These are phyloP conservation scores for Anticlea derivata DNA, from an alignment of 2,888 invertebrate genomes.

Conservation along the genomic window DNA sequence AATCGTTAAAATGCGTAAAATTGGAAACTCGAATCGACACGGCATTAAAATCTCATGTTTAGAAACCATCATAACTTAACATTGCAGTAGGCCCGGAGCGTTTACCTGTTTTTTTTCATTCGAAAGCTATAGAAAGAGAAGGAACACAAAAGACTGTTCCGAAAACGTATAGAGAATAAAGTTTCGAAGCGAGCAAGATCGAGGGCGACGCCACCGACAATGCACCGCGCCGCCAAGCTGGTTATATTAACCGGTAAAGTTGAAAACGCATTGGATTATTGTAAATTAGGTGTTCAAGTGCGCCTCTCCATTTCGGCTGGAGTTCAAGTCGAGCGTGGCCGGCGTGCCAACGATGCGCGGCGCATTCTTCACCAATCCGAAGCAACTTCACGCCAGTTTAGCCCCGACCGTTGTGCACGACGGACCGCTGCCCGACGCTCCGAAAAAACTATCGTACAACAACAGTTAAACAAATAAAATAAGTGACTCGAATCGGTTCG, in stretches of 20 bases:
- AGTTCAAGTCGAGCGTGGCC: constrained; percentile 67
- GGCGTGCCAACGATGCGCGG: constrained; percentile 81
- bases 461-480: constrained; percentile 70
- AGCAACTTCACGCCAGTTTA: constrained; percentile 79
- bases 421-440: constrained; percentile 63
- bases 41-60: constrained; percentile 52
- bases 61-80: constrained; percentile 46
- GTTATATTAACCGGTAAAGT: constrained; percentile 71
- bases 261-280: constrained; percentile 55
- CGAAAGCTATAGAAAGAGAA: constrained; percentile 67
- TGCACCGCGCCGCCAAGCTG: constrained; percentile 78
- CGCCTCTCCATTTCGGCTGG: constrained; percentile 65
- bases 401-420: constrained; percentile 61
- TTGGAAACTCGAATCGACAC: constrained; percentile 47
- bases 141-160: constrained; percentile 57
- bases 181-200: constrained; percentile 69
- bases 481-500: constrained; percentile 64
- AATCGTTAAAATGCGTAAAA: constrained; percentile 55
- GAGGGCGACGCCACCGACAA: constrained; percentile 79
- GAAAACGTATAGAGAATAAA: constrained; percentile 69
- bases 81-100: constrained; percentile 59
- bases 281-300: constrained; percentile 55
- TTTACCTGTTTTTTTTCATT: constrained; percentile 75
- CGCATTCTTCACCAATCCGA: constrained; percentile 79
- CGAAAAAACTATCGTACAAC: constrained; percentile 70